Conservation (phyloP, 2,113 vertebrate species). For the Cichladusa arquata region DNA sequence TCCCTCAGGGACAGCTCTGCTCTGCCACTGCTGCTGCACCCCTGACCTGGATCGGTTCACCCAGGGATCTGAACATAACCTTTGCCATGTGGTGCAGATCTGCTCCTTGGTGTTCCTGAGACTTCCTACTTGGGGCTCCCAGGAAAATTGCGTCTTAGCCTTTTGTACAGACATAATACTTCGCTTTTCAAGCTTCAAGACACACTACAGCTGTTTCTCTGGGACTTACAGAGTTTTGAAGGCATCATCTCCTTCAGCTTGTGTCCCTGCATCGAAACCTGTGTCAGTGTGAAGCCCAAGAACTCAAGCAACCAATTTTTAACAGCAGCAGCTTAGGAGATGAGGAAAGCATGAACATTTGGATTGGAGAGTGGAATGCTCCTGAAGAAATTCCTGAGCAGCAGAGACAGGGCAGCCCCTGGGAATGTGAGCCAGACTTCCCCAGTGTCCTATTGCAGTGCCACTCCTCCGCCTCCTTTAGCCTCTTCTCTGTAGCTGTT, state of each 20-base stretch:
- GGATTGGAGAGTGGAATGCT: neutral
- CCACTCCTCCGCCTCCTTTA: neutral
- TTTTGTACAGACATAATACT: slow-evolving; percentile 19
- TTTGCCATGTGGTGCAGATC: neutral
- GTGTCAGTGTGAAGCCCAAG: neutral
- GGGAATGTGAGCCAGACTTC: neutral
- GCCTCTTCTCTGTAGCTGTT: neutral
- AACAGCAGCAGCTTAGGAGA: neutral
- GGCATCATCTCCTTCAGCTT: neutral
- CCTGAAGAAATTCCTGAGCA: neutral
- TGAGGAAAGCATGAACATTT: neutral
- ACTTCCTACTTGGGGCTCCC: neutral
- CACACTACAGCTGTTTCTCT: neutral
- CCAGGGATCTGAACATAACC: neutral
- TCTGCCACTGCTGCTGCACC: neutral
- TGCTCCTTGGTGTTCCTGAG: neutral
- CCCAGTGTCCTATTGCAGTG: fast-evolving
- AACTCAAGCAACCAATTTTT: neutral
- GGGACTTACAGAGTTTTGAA: neutral
- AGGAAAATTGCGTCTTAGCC: slow-evolving; percentile 24
- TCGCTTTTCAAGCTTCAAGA: neutral
- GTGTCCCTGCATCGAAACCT: neutral
- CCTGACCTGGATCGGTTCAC: fast-evolving
- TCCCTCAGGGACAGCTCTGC: neutral
- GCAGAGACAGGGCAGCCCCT: neutral